phyloP scores from a whole-genome alignment of 2,888 invertebrate genomes.

The Metallyticus violacea region DNA sequence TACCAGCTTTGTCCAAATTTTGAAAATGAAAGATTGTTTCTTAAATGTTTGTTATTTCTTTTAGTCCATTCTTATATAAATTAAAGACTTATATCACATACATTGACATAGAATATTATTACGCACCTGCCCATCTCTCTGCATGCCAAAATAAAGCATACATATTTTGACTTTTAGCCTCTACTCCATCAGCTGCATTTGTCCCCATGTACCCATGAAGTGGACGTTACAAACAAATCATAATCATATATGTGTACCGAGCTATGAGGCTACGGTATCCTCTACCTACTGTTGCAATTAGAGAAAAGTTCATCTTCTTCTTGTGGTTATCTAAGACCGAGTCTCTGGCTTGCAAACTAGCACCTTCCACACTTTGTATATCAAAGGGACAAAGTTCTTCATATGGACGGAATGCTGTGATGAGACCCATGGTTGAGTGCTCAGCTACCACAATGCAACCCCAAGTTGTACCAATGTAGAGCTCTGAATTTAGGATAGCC shows the following conservation, averaged over 20 bases:
- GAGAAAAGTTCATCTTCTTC: conserved; percentile 50
- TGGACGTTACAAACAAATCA: conserved; percentile 32
- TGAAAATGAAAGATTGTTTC: not conserved
- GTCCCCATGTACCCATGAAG: conserved; percentile 2
- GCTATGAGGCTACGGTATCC: conserved; percentile 74
- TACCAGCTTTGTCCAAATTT: not conserved
- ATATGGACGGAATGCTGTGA: conserved; percentile 87
- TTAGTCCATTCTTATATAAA: not conserved
- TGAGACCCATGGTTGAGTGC: conserved; percentile 72
- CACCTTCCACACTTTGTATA: not conserved
- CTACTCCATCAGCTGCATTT: not conserved
- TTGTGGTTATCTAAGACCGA: conserved; percentile 39
- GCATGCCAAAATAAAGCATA: conserved; percentile 71
- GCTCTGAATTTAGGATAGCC: conserved; percentile 62
- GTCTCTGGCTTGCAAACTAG: not conserved
- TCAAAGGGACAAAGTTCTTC: conserved; percentile 55
- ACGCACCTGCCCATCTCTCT: conserved; percentile 59
- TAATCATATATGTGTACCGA: conserved; percentile 40
- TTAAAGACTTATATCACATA: not conserved
- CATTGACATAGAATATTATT: not conserved
- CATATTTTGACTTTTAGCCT: conserved; percentile 50
- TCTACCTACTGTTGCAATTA: conserved; percentile 73
- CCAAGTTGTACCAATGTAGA: conserved; percentile 93
- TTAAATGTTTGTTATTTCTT: not conserved
- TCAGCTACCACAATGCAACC: conserved; percentile 92